Evolutionary conservation across 1,140 invertebrate genomes (phyloP).

Genomic region (Leptinotarsa undecemlineata): DNA sequence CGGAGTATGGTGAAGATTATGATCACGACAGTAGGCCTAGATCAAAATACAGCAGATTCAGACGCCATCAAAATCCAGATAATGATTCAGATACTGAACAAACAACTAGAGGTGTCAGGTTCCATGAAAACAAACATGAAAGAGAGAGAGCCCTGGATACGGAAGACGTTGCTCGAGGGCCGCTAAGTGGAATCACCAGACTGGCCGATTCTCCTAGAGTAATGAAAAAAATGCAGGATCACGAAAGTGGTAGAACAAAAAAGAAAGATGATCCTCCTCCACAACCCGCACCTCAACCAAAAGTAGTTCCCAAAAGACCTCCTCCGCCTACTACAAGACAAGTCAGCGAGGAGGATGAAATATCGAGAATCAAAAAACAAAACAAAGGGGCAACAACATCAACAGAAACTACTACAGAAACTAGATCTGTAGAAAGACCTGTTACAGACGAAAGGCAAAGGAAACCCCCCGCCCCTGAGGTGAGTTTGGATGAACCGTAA

Average conservation of each 20-base stretch:
- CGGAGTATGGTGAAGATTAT: conserved; percentile 68
- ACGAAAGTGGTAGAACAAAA: conserved; percentile 73
- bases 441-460: conserved; percentile 59
- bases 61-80: conserved; percentile 65
- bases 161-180: conserved; percentile 85
- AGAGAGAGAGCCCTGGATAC: conserved; percentile 84
- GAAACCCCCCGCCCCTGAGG: conserved; percentile 68
- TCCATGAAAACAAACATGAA: conserved; percentile 65
- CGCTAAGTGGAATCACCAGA: conserved; percentile 87
- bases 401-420: conserved; percentile 59
- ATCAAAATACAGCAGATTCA: conserved; percentile 69
- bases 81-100: conserved; percentile 72
- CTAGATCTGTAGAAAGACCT: conserved; percentile 56
- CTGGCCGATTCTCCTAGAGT: conserved; percentile 86
- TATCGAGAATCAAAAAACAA: conserved; percentile 84
- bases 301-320: conserved; percentile 60
- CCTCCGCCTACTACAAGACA: conserved; percentile 67
- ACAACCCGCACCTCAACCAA: conserved; percentile 58
- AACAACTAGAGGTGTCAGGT: conserved; percentile 61
- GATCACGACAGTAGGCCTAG: conserved; percentile 59
- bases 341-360: conserved; percentile 87
- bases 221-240: conserved; percentile 84
- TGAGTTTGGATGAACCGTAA: conserved; percentile 65
- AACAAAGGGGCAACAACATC: conserved; percentile 74
- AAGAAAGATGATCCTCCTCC: conserved; percentile 68